Conservation (phyloP, 2,113 vertebrate species). For the Ptilorrhoa leucosticta region DNA sequence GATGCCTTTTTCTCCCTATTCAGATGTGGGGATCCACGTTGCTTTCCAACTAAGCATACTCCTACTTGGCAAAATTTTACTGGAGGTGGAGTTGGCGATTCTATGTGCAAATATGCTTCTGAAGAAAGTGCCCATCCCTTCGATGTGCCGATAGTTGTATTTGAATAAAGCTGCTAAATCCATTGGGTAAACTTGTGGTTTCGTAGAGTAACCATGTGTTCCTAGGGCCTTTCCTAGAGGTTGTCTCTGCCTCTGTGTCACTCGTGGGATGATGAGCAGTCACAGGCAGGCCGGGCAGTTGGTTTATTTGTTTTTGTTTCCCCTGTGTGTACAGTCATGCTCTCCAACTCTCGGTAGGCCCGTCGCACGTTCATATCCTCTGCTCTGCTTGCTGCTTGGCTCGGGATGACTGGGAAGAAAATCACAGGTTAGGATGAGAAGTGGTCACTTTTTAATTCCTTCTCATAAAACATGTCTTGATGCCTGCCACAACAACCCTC, state of each 20-base stretch:
- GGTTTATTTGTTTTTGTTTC: not conserved
- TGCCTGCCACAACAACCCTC: not conserved
- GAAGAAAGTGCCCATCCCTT: not conserved
- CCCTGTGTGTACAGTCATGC: not conserved
- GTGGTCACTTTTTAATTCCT: not conserved
- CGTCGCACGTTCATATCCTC: fast-evolving
- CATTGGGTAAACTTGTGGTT: not conserved
- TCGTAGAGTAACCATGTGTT: not conserved
- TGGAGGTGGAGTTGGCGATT: not conserved
- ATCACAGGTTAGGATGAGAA: not conserved
- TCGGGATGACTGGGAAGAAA: not conserved
- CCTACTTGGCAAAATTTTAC: not conserved
- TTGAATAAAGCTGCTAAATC: not conserved
- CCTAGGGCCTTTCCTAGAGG: not conserved
- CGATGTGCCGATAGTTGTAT: fast-evolving
- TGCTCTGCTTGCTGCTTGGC: not conserved
- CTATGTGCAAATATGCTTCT: not conserved
- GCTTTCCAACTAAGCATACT: not conserved
- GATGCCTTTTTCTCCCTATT: not conserved
- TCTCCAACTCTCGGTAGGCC: not conserved
- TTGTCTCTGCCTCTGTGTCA: not conserved
- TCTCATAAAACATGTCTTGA: not conserved
- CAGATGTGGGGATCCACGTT: not conserved
- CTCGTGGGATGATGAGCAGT: not conserved
- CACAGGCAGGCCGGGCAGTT: not conserved